Conservation (phyloP, 2,888 invertebrate genomes). For the Tachina grossa region DNA sequence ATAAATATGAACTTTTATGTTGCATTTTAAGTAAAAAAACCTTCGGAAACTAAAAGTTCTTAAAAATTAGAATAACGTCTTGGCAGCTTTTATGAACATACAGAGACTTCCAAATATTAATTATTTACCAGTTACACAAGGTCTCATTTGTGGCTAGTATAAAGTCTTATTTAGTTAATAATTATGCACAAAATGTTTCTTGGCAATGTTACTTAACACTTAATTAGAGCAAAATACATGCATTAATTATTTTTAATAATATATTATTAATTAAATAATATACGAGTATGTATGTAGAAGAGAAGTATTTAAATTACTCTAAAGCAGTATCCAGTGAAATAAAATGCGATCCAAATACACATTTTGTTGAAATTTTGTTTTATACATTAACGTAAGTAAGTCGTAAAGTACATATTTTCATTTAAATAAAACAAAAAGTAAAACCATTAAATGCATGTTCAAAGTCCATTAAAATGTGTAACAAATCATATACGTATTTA, state of each 20-base stretch:
- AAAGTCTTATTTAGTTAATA: constrained; percentile 26
- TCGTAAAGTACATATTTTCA: constrained; percentile 10
- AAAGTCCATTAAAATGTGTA: constrained; percentile 61
- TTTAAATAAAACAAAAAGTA: constrained; percentile 27
- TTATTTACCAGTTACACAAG: background rate
- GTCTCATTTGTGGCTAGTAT: background rate
- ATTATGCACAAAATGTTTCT: constrained; percentile 32
- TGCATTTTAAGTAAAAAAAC: too few relatives aligned
- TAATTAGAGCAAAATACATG: constrained; percentile 22
- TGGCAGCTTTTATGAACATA: background rate
- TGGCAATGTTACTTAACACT: constrained; percentile 9
- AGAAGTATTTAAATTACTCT: constrained; percentile 28
- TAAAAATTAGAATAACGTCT: too few relatives aligned
- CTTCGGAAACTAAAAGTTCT: too few relatives aligned
- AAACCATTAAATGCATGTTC: constrained; percentile 53
- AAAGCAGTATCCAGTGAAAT: background rate
- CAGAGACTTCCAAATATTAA: background rate
- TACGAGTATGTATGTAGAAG: background rate
- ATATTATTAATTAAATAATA: constrained; percentile 6
- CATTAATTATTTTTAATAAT: too few relatives aligned
- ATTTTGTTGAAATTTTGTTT: constrained; percentile 30
- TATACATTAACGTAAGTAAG: background rate
- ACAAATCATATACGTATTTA: constrained; percentile 54
- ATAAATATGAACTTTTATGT: too few relatives aligned
- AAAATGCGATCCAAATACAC: background rate